phyloP scores from a whole-genome alignment of 1,140 invertebrate genomes.

The Hetaerina americana region DNA sequence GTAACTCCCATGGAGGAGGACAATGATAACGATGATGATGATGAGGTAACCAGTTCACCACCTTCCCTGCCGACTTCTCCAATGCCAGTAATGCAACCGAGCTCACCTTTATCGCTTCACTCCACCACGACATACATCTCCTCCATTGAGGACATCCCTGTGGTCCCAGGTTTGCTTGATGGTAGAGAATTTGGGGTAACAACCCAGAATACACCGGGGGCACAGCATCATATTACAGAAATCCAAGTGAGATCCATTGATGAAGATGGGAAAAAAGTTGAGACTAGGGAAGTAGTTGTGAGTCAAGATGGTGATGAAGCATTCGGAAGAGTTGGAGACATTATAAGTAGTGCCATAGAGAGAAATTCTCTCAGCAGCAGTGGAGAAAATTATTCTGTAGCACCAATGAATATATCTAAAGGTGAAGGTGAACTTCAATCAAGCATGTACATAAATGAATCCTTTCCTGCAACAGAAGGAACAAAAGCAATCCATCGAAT shows the following conservation, averaged over 20 bases:
- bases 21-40: slow-evolving; percentile 13
- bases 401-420: not conserved
- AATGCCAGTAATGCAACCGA: slow-evolving; percentile 19
- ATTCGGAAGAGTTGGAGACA: not conserved
- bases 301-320: not conserved
- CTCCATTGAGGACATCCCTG: not conserved
- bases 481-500: not conserved
- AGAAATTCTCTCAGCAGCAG: not conserved
- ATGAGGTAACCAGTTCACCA: slow-evolving; percentile 19
- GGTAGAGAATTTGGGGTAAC: not conserved
- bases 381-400: not conserved
- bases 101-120: slow-evolving; percentile 9
- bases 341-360: not conserved
- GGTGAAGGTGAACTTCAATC: slow-evolving; percentile 7
- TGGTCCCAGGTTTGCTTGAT: not conserved
- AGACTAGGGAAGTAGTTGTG: not conserved
- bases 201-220: not conserved
- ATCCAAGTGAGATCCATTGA: slow-evolving; percentile 29
- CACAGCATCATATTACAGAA: slow-evolving; percentile 24
- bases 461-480: not conserved
- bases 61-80: slow-evolving; percentile 30
- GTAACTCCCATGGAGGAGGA: too few relatives aligned
- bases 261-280: not conserved
- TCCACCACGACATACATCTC: slow-evolving; percentile 30
- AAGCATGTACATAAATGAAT: not conserved